A percentile compares a stretch with the other conserved stretches of the same genome.
Conservation (phyloP, 1,140 invertebrate species). For the Drosophila pectinifera region DNA sequence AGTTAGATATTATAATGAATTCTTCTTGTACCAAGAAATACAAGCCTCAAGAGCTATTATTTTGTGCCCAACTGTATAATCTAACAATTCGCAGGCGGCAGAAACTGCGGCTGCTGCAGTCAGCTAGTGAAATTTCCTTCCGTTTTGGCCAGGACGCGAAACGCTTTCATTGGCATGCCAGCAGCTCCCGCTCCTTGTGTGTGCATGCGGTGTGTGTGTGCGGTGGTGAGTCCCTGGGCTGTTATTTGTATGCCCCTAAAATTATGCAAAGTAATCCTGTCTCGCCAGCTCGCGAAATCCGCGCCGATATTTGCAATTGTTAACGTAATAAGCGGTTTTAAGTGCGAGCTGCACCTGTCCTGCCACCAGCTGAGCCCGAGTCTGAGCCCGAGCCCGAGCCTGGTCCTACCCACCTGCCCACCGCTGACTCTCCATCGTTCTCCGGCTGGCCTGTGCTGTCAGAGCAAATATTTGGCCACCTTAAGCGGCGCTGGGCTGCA, state of each 20-base stretch:
- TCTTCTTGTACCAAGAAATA: no score
- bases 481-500: conserved; percentile 65
- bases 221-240: conserved; percentile 40
- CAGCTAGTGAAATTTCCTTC: conserved; percentile 84
- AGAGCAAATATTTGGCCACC: conserved; percentile 78
- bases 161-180: conserved; percentile 67
- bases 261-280: conserved; percentile 82
- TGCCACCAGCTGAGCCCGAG: background rate
- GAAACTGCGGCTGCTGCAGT: conserved; percentile 68
- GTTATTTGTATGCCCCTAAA: conserved; percentile 80
- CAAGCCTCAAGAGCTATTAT: background rate
- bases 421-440: conserved; percentile 12
- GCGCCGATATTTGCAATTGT: conserved; percentile 80
- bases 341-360: conserved; percentile 71
- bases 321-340: conserved; percentile 80
- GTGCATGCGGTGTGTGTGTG: conserved; percentile 26
- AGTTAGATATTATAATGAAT: no score
- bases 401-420: background rate
- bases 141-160: conserved; percentile 64
- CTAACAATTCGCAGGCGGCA: conserved; percentile 40
- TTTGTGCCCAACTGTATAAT: conserved; percentile 4
- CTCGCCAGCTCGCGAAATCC: conserved; percentile 55
- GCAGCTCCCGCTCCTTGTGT: conserved; percentile 16
- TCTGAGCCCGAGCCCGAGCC: background rate
- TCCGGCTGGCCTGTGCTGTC: conserved; percentile 56